These are phyloP conservation scores for Axinella damicornis DNA, from an alignment of 37 sponge, comb jelly and placozoan genomes.

Conservation along the genomic window DNA sequence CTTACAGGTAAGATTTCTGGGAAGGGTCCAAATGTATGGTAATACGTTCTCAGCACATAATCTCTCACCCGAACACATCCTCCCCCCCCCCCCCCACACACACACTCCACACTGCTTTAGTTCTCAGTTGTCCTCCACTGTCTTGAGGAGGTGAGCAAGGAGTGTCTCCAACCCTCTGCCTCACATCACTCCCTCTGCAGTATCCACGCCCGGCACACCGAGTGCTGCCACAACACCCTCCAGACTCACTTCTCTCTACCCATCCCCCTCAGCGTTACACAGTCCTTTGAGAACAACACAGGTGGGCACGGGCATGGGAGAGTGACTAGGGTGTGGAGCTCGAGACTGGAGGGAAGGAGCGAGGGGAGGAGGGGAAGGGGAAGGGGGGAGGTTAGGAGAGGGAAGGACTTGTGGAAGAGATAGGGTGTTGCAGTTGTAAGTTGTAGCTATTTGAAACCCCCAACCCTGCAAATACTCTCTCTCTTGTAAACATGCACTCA, in stretches of 20 bases:
- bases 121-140: constrained; percentile 50
- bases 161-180: constrained; percentile 29
- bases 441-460: no score
- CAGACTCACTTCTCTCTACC: constrained; percentile 77
- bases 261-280: constrained; percentile 64
- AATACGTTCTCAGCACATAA: no score
- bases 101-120: constrained; percentile 11
- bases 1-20: constrained; percentile 57
- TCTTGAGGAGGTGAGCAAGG: constrained; percentile 53
- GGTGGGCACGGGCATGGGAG: constrained; percentile 48
- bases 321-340: no score
- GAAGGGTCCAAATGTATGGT: not conserved
- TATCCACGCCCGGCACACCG: constrained; percentile 44
- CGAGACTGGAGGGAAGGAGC: no score
- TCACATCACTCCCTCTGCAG: constrained; percentile 21
- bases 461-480: no score
- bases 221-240: constrained; percentile 68
- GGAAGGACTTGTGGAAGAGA: no score
- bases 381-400: no score
- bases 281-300: constrained; percentile 50
- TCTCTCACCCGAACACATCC: no score
- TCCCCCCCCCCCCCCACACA: not conserved
- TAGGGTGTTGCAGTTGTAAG: no score
- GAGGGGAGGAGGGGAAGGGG: no score
- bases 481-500: not conserved